Conservation (phyloP, 1,140 invertebrate genomes). For the Theocolax elegans region DNA sequence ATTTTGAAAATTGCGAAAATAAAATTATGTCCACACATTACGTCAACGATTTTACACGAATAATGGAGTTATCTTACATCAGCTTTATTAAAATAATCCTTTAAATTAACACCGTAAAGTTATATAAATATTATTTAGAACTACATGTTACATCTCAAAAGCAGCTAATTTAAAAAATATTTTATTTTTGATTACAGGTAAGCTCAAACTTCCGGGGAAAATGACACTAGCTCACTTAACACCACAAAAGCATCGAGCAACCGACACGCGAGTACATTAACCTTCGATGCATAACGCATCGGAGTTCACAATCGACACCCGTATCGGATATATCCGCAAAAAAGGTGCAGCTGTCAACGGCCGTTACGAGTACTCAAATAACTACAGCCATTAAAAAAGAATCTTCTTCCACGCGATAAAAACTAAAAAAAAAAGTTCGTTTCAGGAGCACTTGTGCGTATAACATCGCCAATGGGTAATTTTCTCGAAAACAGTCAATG, state of each 20-base stretch:
- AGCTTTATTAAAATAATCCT: no score
- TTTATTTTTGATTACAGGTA: conserved; percentile 8
- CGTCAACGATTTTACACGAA: no score
- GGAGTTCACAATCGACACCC: background rate
- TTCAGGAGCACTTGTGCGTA: background rate
- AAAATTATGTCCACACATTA: no score
- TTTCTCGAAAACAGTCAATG: background rate
- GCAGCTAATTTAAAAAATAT: no score
- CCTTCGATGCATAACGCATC: background rate
- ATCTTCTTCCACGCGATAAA: background rate
- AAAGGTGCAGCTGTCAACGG: background rate
- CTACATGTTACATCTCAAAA: no score
- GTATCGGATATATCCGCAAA: background rate
- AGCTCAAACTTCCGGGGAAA: background rate
- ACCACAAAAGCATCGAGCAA: background rate
- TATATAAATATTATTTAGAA: no score
- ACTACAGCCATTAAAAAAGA: background rate
- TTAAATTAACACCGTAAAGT: no score
- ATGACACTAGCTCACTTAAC: background rate
- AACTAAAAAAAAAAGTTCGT: background rate
- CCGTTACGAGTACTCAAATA: background rate
- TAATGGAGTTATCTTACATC: no score
- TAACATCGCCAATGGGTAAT: background rate
- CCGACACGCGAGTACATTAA: conserved; percentile 2
- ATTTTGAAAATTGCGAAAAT: no score